Conservation (phyloP, 1,140 invertebrate species). For the Maniola jurtina region DNA sequence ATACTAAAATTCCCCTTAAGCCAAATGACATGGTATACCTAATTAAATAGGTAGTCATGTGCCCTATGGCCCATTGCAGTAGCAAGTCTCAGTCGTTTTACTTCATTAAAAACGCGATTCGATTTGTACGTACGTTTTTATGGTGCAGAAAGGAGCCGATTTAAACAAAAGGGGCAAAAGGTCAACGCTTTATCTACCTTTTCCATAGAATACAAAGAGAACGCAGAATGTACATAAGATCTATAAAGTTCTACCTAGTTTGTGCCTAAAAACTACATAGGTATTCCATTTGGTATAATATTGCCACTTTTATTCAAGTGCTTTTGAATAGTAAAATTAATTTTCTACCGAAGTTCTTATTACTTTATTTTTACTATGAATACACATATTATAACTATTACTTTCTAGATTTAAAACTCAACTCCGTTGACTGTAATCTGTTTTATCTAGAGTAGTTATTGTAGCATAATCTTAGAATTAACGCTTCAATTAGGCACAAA, state of each 20-base stretch:
- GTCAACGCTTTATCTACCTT: slow-evolving; percentile 11
- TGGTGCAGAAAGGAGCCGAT: slow-evolving; percentile 30
- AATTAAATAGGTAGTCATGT: neutral
- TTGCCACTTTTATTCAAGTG: no score
- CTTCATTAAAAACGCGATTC: slow-evolving; percentile 51
- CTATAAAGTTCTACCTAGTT: neutral
- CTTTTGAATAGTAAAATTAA: no score
- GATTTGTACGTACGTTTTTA: slow-evolving; percentile 45
- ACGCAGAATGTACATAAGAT: neutral
- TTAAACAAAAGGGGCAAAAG: slow-evolving; percentile 16
- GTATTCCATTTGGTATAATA: no score
- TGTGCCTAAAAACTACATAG: neutral
- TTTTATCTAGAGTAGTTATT: no score
- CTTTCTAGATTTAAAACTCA: no score
- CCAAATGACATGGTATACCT: slow-evolving; percentile 7
- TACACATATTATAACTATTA: no score
- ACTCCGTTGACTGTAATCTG: no score
- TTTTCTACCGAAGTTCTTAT: no score
- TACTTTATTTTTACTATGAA: no score
- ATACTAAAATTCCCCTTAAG: slow-evolving; percentile 9
- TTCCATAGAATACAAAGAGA: slow-evolving; percentile 10
- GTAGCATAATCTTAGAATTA: no score
- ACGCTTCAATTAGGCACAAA: no score
- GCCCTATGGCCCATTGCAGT: no score
- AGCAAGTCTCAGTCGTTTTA: slow-evolving; percentile 32